Conservation (phyloP, 2,888 invertebrate species). For the Odontocerum albicorne region DNA sequence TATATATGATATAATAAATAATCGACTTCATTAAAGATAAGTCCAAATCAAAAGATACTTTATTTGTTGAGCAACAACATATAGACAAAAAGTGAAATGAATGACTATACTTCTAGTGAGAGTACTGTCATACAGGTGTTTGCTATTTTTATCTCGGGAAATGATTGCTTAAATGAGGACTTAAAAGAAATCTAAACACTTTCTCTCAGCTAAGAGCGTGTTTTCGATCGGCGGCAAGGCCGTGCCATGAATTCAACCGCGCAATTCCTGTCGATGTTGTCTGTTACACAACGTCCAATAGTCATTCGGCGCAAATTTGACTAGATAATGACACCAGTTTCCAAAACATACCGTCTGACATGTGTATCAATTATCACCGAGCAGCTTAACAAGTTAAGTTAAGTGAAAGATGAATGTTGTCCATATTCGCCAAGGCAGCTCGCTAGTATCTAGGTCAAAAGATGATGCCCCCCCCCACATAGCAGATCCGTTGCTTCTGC, state of each 20-base stretch:
- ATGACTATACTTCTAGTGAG: too few species aligned
- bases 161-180: background rate
- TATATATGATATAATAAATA: too few species aligned
- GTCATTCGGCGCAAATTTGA: conserved; percentile 3
- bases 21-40: too few species aligned
- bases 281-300: conserved; percentile 7
- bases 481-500: conserved; percentile 1
- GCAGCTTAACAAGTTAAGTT: conserved; percentile 10
- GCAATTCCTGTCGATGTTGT: conserved; percentile 14
- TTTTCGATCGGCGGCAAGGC: conserved; percentile 12
- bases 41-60: too few species aligned
- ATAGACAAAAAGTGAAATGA: too few species aligned
- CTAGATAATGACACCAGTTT: conserved; percentile 17
- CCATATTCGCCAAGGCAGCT: conserved; percentile 19
- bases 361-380: conserved; percentile 7
- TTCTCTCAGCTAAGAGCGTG: conserved; percentile 1
- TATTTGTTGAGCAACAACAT: too few species aligned
- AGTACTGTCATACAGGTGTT: too few species aligned
- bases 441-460: conserved; percentile 12
- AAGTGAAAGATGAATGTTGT: conserved; percentile 18
- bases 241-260: conserved; percentile 4
- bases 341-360: conserved; percentile 1
- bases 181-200: conserved; percentile 13
- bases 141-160: conserved; percentile 1
- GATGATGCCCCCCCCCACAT: conserved; percentile 17